These are phyloP conservation scores for Pleuronectes platessa DNA, from an alignment of 2,113 vertebrate species.

Conservation along the genomic window DNA sequence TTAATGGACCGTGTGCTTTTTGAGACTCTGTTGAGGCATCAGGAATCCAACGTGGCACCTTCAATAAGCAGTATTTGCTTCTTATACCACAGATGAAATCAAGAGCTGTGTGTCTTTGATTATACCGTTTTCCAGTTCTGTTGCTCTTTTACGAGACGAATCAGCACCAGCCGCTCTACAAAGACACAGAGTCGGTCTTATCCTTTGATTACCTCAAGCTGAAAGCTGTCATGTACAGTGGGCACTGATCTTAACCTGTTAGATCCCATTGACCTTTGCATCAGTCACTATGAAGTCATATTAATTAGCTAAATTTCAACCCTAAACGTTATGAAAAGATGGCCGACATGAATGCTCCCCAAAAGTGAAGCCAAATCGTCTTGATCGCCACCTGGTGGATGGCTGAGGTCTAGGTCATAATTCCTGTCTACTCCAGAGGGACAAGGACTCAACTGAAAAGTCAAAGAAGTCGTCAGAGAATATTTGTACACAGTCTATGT, in stretches of 20 bases:
- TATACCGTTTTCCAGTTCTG: too few species aligned
- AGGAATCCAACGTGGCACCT: constrained; percentile 1
- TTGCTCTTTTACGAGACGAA: constrained; percentile 1
- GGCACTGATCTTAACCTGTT: too few species aligned
- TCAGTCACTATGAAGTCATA: neutral
- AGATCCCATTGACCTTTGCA: too few species aligned
- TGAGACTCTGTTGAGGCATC: neutral
- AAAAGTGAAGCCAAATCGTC: too few species aligned
- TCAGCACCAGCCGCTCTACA: neutral
- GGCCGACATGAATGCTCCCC: too few species aligned
- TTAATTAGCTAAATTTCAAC: neutral
- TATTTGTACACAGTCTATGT: neutral
- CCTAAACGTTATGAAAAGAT: too few species aligned
- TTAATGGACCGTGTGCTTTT: neutral
- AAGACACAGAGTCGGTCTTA: constrained; percentile 4
- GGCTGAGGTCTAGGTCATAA: too few species aligned
- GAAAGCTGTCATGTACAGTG: neutral
- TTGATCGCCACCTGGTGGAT: too few species aligned
- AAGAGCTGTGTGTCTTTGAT: constrained; percentile 1
- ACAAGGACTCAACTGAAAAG: too few species aligned
- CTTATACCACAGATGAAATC: constrained; percentile 5
- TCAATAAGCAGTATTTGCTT: neutral
- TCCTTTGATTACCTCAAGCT: constrained; percentile 5
- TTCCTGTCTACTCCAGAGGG: too few species aligned
- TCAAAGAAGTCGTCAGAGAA: too few species aligned